These are phyloP conservation scores for Chrysopilus asiliformis DNA, from an alignment of 2,888 invertebrate species.

Conservation along the genomic window DNA sequence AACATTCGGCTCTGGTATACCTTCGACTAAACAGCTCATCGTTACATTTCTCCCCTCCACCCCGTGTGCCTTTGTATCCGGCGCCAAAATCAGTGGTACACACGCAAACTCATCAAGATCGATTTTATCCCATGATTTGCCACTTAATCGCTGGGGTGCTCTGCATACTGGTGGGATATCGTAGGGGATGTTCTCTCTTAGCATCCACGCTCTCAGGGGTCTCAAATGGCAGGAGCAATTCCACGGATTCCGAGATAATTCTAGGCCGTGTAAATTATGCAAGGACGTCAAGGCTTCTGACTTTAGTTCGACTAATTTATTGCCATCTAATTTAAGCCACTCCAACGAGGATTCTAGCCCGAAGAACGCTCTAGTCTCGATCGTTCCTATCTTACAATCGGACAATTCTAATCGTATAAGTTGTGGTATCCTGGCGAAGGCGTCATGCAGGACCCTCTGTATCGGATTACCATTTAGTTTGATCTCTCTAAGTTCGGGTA, in stretches of 20 bases:
- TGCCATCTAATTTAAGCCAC: constrained; percentile 64
- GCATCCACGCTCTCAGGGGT: constrained; percentile 67
- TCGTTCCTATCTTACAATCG: constrained; percentile 52
- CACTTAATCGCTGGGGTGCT: constrained; percentile 47
- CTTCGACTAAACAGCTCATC: constrained; percentile 54
- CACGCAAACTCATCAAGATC: constrained; percentile 71
- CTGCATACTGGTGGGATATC: constrained; percentile 57
- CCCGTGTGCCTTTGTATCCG: constrained; percentile 46
- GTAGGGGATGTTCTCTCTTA: constrained; percentile 60
- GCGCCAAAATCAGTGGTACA: constrained; percentile 52
- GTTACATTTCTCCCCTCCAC: constrained; percentile 61
- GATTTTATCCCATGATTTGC: constrained; percentile 59
- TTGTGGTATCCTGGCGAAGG: constrained; percentile 51
- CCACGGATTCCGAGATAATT: constrained; percentile 69
- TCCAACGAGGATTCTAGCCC: constrained; percentile 60
- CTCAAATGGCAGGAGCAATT: constrained; percentile 65
- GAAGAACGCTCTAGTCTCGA: constrained; percentile 57
- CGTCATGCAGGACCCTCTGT: constrained; percentile 51
- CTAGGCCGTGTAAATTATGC: constrained; percentile 56
- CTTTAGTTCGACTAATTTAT: constrained; percentile 52
- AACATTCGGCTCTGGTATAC: constrained; percentile 58
- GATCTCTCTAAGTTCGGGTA: constrained; percentile 60
- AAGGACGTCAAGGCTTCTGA: constrained; percentile 54
- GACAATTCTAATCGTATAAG: constrained; percentile 60
- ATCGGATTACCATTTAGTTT: constrained; percentile 65